Percentiles rank a stretch among this genome's conserved stretches.
These are phyloP conservation scores for Tachyglossus aculeatus DNA, from an alignment of 2,797 vertebrate genomes.

Conservation along the genomic window DNA sequence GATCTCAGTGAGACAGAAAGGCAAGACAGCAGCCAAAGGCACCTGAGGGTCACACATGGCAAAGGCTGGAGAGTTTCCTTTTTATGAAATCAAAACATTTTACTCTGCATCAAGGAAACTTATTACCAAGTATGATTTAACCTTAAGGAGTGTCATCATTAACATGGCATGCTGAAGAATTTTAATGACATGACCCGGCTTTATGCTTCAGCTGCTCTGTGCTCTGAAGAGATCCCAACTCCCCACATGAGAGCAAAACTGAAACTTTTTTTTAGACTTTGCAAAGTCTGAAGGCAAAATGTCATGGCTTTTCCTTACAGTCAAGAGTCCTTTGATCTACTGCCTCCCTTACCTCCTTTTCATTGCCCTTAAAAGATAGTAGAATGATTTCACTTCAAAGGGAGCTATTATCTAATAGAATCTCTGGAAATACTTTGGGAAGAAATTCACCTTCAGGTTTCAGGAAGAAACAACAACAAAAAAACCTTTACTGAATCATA, in stretches of 20 bases:
- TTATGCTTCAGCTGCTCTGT: constrained; percentile 47
- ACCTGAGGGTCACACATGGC: constrained; percentile 24
- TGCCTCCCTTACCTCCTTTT: constrained; percentile 27
- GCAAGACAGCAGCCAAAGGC: constrained; percentile 28
- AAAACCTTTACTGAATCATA: no score
- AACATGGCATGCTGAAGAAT: constrained; percentile 46
- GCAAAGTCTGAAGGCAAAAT: constrained; percentile 3
- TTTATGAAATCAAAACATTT: constrained; percentile 41
- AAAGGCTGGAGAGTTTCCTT: constrained; percentile 12
- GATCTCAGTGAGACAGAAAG: fast-evolving
- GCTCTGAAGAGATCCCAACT: constrained; percentile 52
- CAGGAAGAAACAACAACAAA: not conserved
- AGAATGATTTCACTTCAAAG: constrained; percentile 44
- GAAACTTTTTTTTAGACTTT: not conserved
- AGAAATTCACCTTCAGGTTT: constrained; percentile 30
- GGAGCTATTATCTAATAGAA: constrained; percentile 33
- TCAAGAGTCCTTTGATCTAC: constrained; percentile 59
- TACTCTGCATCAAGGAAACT: constrained; percentile 52
- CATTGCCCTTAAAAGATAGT: constrained; percentile 20
- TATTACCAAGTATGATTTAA: constrained; percentile 57
- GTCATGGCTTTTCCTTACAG: constrained; percentile 38
- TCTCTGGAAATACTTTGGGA: constrained; percentile 31
- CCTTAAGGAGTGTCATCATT: constrained; percentile 50
- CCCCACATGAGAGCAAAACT: constrained; percentile 10
- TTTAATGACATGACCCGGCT: constrained; percentile 49